Evolutionary conservation across 2,888 invertebrate genomes (phyloP).

Genomic region (Steinernema hermaphroditum): DNA sequence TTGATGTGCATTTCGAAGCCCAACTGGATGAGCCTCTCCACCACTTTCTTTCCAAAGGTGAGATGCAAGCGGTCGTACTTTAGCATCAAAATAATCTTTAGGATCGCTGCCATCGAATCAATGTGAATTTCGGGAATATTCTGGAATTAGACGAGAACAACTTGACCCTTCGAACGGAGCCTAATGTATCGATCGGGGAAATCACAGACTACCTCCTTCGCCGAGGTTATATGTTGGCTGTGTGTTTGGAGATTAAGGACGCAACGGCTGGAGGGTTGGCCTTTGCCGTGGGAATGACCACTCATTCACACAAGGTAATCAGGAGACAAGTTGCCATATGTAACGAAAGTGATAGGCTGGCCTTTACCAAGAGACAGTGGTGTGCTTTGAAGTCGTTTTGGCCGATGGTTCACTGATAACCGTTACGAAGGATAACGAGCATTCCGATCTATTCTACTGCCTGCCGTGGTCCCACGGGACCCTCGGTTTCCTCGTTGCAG

Average conservation of each 20-base stretch:
- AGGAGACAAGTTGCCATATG: too few species aligned
- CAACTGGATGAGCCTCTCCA: constrained; percentile 76
- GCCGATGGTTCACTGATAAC: constrained; percentile 72
- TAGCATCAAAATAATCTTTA: constrained; percentile 46
- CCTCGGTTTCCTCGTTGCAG: constrained; percentile 74
- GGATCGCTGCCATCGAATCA: constrained; percentile 73
- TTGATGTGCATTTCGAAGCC: constrained; percentile 75
- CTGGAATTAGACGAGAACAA: constrained; percentile 72
- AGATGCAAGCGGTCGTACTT: constrained; percentile 19
- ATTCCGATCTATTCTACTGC: constrained; percentile 72
- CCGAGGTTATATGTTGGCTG: constrained; percentile 74
- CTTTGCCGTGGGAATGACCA: constrained; percentile 77
- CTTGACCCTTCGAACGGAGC: constrained; percentile 74
- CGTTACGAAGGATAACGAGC: constrained; percentile 70
- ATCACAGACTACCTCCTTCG: constrained; percentile 73
- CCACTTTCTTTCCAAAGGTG: constrained; percentile 74
- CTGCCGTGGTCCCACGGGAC: constrained; percentile 74
- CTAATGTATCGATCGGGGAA: constrained; percentile 75
- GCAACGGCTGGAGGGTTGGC: constrained; percentile 76
- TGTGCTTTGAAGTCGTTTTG: constrained; percentile 74
- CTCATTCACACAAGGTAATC: constrained; percentile 75
- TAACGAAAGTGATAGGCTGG: constrained; percentile 72
- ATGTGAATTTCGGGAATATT: constrained; percentile 74
- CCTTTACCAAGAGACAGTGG: constrained; percentile 75
- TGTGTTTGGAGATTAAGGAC: constrained; percentile 75